A percentile compares a stretch with the other conserved stretches of the same genome.
Evolutionary conservation across 2,797 vertebrate species (phyloP).

Genomic region (Crotalus adamanteus): DNA sequence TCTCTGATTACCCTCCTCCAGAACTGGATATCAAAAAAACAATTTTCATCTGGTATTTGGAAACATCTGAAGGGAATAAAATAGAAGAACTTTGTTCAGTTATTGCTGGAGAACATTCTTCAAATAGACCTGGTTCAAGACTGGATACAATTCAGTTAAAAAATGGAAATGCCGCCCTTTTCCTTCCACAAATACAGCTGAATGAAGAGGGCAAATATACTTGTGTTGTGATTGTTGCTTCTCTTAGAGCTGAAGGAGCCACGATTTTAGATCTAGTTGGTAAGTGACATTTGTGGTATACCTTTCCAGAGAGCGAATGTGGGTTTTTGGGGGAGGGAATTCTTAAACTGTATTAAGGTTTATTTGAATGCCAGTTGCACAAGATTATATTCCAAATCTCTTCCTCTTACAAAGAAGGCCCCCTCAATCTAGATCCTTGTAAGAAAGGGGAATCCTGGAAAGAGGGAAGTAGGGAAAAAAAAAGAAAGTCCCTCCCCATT

Average conservation of each 20-base stretch:
- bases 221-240: not conserved
- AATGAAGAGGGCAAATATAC: constrained; percentile 30
- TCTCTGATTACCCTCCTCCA: accelerated
- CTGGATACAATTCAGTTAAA: not conserved
- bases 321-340: not conserved
- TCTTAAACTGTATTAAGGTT: not conserved
- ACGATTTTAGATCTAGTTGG: not conserved
- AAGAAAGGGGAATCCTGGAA: not conserved
- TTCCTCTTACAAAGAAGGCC: not conserved
- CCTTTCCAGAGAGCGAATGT: not conserved
- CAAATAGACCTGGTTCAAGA: not conserved
- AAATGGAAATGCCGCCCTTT: constrained; percentile 10
- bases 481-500: not conserved
- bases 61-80: not conserved
- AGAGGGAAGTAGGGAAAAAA: not conserved
- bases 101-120: not conserved
- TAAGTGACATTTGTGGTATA: not conserved
- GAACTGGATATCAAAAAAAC: not conserved
- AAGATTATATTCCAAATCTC: not conserved
- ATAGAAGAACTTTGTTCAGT: not conserved
- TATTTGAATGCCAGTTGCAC: not conserved
- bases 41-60: not conserved
- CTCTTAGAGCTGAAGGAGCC: constrained; percentile 6
- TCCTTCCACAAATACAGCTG: constrained; percentile 32
- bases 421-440: not conserved